Conservation (phyloP, 2,888 invertebrate genomes). For the Acleris cristana region DNA sequence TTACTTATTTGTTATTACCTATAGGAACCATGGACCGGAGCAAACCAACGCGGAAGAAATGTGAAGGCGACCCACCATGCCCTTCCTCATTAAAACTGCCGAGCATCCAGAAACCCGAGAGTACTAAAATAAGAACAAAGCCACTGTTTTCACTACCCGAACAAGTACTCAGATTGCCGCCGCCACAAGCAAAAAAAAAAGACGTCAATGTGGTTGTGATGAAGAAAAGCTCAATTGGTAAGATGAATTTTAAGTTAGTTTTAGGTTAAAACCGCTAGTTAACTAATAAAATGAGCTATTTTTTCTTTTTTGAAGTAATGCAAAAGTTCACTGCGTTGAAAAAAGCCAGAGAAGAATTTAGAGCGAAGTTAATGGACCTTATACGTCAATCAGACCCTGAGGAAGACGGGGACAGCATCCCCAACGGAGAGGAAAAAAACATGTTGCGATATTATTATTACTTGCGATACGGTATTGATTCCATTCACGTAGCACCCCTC, state of each 20-base stretch:
- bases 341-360: constrained; percentile 91
- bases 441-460: constrained; percentile 94
- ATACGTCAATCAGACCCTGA: constrained; percentile 85
- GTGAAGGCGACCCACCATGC: constrained; percentile 64
- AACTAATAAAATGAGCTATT: not conserved
- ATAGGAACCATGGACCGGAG: constrained; percentile 51
- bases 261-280: not conserved
- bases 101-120: constrained; percentile 80
- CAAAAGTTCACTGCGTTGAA: constrained; percentile 87
- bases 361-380: constrained; percentile 89
- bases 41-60: constrained; percentile 73
- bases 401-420: constrained; percentile 73
- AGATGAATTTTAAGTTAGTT: constrained; percentile 8
- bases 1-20: too few relatives aligned
- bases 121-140: constrained; percentile 81
- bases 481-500: constrained; percentile 93
- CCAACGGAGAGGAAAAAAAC: constrained; percentile 87
- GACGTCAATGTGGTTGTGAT: constrained; percentile 55
- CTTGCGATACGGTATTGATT: constrained; percentile 94
- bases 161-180: constrained; percentile 80
- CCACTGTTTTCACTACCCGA: constrained; percentile 86
- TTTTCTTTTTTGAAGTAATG: constrained; percentile 69
- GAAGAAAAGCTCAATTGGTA: constrained; percentile 69
- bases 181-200: constrained; percentile 64
- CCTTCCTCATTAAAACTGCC: constrained; percentile 81